Evolutionary conservation across 2,888 invertebrate species (phyloP).

Genomic region (Magallana nippona): DNA sequence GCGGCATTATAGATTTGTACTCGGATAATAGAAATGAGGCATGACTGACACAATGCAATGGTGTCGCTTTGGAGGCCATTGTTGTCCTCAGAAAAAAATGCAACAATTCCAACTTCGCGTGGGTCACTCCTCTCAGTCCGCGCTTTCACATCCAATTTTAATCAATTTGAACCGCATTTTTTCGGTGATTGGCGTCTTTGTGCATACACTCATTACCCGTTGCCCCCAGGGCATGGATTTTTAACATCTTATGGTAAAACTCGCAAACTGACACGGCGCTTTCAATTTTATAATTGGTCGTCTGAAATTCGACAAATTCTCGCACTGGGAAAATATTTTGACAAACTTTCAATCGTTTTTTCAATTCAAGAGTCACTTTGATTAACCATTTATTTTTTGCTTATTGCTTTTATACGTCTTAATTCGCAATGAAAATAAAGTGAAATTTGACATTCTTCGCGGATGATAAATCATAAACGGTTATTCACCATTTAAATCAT

Average conservation of each 20-base stretch:
- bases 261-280: slow-evolving; percentile 23
- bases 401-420: slow-evolving; percentile 17
- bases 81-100: slow-evolving; percentile 3
- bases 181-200: slow-evolving; percentile 6
- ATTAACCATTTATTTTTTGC: background rate
- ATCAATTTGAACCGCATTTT: background rate
- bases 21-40: background rate
- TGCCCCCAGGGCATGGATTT: background rate
- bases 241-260: slow-evolving; percentile 15
- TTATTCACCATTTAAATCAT: slow-evolving; percentile 11
- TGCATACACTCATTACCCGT: slow-evolving; percentile 10
- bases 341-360: slow-evolving; percentile 18
- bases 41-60: slow-evolving; percentile 10
- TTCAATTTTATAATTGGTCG: slow-evolving; percentile 19
- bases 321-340: slow-evolving; percentile 7
- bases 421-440: slow-evolving; percentile 20
- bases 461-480: slow-evolving; percentile 24
- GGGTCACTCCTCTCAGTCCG: slow-evolving; percentile 2
- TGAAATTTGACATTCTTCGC: slow-evolving; percentile 11
- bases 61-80: background rate
- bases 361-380: slow-evolving; percentile 11
- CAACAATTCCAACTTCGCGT: slow-evolving; percentile 25
- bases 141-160: slow-evolving; percentile 24
- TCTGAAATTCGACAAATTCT: background rate
- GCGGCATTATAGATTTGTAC: slow-evolving; percentile 10